phyloP scores from a whole-genome alignment of 2,113 vertebrate species.

The Ictalurus punctatus region DNA sequence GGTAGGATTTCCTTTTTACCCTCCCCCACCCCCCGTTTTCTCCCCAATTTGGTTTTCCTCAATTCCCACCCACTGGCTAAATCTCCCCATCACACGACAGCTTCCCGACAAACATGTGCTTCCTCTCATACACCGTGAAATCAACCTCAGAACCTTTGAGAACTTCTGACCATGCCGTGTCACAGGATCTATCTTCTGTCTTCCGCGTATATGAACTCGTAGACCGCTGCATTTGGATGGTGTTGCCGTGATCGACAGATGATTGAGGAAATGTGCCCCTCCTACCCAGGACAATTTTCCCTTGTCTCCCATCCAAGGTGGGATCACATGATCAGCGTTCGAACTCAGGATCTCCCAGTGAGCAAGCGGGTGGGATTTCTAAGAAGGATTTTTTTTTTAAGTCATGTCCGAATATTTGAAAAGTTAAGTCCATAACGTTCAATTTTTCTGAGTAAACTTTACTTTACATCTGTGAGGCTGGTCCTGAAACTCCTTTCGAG shows the following conservation, averaged over 20 bases:
- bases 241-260: not conserved
- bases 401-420: not conserved
- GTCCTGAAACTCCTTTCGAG: not conserved
- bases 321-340: not conserved
- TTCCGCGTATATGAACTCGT: not conserved
- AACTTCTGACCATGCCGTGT: not conserved
- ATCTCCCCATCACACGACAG: not conserved
- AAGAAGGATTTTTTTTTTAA: not conserved
- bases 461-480: not conserved
- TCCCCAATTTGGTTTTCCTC: not conserved
- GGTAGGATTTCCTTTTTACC: not conserved
- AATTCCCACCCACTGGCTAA: not conserved
- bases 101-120: not conserved
- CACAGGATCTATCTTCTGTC: not conserved
- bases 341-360: not conserved
- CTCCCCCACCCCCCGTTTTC: not conserved
- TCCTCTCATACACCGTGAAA: not conserved
- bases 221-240: not conserved
- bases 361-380: not conserved
- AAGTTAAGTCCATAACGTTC: not conserved
- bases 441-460: not conserved
- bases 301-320: not conserved
- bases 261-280: not conserved
- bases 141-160: not conserved
- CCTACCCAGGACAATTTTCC: not conserved